A percentile compares a stretch with the other conserved stretches of the same genome.
phyloP scores from a whole-genome alignment of 1,140 invertebrate species.

The Mycetomoellerius zeteki region DNA sequence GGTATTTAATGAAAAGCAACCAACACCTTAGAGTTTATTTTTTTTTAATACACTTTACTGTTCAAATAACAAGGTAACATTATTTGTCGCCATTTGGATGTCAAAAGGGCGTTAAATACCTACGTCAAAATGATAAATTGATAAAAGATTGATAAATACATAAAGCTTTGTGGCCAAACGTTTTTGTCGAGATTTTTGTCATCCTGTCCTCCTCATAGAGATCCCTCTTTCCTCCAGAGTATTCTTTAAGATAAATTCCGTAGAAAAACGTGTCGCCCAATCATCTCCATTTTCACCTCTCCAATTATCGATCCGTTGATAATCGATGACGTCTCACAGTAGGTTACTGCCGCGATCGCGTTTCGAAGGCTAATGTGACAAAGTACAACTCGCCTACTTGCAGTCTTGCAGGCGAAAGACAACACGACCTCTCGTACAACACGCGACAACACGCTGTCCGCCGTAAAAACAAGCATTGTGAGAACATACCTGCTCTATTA shows the following conservation, averaged over 20 bases:
- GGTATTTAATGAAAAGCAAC: too few relatives aligned
- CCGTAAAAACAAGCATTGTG: not conserved
- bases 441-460: not conserved
- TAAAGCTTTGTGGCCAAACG: too few relatives aligned
- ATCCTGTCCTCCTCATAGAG: not conserved
- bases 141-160: too few relatives aligned
- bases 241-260: conserved; percentile 8
- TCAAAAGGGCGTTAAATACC: too few relatives aligned
- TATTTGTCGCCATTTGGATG: too few relatives aligned
- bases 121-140: too few relatives aligned
- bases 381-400: conserved; percentile 12
- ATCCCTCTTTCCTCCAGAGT: not conserved
- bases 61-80: too few relatives aligned
- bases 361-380: not conserved
- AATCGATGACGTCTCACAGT: conserved; percentile 30
- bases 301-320: conserved; percentile 19
- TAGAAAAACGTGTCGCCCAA: not conserved
- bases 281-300: conserved; percentile 1
- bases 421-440: not conserved
- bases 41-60: too few relatives aligned
- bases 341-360: not conserved
- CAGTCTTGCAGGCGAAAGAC: not conserved
- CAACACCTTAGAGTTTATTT: too few relatives aligned
- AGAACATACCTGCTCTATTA: not conserved
- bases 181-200: too few relatives aligned